phyloP scores from a whole-genome alignment of 2,113 vertebrate species.

The Osmerus mordax region DNA sequence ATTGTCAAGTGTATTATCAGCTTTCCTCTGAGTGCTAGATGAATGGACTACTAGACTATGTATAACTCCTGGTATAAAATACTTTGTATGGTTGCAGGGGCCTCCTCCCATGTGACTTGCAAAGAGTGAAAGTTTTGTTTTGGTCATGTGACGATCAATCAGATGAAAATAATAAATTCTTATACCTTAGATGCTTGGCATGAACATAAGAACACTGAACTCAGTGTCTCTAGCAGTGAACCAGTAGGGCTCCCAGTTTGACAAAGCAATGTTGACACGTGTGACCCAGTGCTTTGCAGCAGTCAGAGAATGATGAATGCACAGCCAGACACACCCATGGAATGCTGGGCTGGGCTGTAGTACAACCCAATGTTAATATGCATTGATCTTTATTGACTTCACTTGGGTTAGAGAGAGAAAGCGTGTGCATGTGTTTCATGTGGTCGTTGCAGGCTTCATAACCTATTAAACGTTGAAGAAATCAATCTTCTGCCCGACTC shows the following conservation, averaged over 20 bases:
- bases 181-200: too few species aligned
- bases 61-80: too few species aligned
- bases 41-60: neutral
- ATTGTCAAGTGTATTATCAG: neutral
- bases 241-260: neutral
- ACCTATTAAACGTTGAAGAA: too few species aligned
- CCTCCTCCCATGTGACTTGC: too few species aligned
- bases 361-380: slow-evolving; percentile 21
- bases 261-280: slow-evolving; percentile 38
- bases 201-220: neutral
- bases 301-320: slow-evolving; percentile 6
- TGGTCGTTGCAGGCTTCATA: too few species aligned
- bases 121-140: too few species aligned
- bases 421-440: neutral
- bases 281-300: slow-evolving; percentile 42
- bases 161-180: neutral
- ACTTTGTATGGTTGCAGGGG: too few species aligned
- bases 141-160: neutral
- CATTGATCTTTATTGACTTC: slow-evolving; percentile 29
- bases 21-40: neutral
- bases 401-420: neutral
- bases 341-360: slow-evolving; percentile 22
- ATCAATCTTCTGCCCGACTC: too few species aligned
- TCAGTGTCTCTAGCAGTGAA: neutral
- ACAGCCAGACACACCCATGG: slow-evolving; percentile 6